phyloP scores from a whole-genome alignment of 1,140 invertebrate species.

The Drosophila bocki region DNA sequence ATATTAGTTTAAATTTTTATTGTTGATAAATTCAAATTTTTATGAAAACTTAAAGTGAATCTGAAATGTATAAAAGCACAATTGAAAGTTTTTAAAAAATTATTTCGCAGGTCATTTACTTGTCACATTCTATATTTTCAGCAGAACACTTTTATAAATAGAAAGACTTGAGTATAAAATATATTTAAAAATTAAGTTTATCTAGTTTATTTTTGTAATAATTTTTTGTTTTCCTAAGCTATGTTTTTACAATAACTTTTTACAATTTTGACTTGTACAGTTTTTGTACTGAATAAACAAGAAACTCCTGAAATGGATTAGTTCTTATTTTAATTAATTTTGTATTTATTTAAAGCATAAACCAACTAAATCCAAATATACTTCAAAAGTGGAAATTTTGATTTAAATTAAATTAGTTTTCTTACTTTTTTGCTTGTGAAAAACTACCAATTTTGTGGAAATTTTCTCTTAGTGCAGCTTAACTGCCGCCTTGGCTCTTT shows the following conservation, averaged over 20 bases:
- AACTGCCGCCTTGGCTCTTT: slow-evolving; percentile 68
- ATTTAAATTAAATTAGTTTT: neutral
- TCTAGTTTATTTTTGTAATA: slow-evolving; percentile 3
- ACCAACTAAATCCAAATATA: neutral
- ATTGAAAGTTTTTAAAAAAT: neutral
- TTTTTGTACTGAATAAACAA: slow-evolving; percentile 17
- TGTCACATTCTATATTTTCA: neutral
- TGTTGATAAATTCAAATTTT: neutral
- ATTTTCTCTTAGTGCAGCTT: slow-evolving; percentile 23
- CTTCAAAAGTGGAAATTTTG: neutral
- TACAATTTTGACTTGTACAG: slow-evolving; percentile 29
- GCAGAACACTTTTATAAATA: slow-evolving; percentile 6
- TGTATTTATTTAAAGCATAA: neutral
- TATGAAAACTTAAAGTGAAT: neutral
- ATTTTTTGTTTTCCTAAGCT: slow-evolving; percentile 1
- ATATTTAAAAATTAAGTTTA: slow-evolving; percentile 7
- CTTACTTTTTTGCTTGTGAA: neutral
- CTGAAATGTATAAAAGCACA: neutral
- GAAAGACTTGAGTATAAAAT: neutral
- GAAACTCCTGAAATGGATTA: neutral
- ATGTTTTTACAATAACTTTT: slow-evolving; percentile 13
- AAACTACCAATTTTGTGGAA: neutral
- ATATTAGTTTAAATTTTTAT: neutral
- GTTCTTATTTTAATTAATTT: neutral
- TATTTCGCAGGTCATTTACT: neutral